phyloP scores from a whole-genome alignment of 1,140 invertebrate species.

The Centruroides vittatus region DNA sequence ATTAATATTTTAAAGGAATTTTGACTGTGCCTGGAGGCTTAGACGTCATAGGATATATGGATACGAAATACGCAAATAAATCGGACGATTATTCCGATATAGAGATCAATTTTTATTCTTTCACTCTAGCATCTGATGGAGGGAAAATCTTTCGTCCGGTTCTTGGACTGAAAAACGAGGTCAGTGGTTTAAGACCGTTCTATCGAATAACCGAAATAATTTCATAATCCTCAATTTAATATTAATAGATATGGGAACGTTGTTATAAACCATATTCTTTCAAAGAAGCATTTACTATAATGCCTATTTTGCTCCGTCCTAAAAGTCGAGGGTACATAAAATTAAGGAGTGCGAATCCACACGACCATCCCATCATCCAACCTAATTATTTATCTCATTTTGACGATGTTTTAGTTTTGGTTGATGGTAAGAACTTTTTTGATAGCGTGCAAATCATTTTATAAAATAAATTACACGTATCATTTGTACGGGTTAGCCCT shows the following conservation, averaged over 20 bases:
- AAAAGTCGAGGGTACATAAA: slow-evolving; percentile 52
- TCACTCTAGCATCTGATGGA: no score
- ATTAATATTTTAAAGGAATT: no score
- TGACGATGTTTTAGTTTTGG: slow-evolving; percentile 39
- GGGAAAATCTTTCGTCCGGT: no score
- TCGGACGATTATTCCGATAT: slow-evolving; percentile 77
- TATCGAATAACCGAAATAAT: no score
- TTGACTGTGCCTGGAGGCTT: slow-evolving; percentile 23
- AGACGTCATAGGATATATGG: slow-evolving; percentile 65
- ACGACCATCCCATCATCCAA: slow-evolving; percentile 58
- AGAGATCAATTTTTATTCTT: slow-evolving; percentile 52
- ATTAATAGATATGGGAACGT: no score
- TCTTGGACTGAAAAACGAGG: no score
- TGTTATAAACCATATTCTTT: slow-evolving; percentile 12
- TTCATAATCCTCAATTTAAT: no score
- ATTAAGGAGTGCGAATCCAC: slow-evolving; percentile 39
- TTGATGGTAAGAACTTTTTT: slow-evolving; percentile 9
- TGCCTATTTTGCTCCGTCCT: slow-evolving; percentile 52
- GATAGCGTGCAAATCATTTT: no score
- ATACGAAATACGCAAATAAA: slow-evolving; percentile 67
- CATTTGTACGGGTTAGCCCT: neutral
- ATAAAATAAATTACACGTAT: no score
- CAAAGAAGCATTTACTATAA: slow-evolving; percentile 43
- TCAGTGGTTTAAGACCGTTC: no score
- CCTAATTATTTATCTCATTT: slow-evolving; percentile 57